Evolutionary conservation across 2,113 vertebrate species (phyloP).

Genomic region (Lontra canadensis): DNA sequence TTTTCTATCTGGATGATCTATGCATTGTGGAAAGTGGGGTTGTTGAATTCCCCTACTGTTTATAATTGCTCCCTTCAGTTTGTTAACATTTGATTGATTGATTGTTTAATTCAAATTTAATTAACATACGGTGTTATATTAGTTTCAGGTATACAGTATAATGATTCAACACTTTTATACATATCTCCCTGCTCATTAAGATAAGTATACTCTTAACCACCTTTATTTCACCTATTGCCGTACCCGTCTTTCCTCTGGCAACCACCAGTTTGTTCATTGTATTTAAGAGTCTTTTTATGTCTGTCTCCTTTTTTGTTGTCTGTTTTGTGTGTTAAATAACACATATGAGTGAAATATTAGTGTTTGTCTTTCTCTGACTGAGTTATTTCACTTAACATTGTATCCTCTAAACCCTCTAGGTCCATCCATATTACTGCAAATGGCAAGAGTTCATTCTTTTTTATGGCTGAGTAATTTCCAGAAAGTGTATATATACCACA

Average conservation of each 20-base stretch:
- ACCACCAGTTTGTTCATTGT: background rate
- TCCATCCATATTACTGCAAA: background rate
- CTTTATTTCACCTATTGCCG: too few relatives aligned
- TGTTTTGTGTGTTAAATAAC: background rate
- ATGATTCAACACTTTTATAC: background rate
- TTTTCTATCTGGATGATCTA: background rate
- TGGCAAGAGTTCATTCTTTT: background rate
- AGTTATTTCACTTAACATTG: background rate
- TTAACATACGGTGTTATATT: background rate
- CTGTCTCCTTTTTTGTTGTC: background rate
- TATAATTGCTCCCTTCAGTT: background rate
- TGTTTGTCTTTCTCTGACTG: background rate
- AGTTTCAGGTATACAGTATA: background rate
- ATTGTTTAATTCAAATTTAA: background rate
- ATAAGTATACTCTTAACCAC: background rate
- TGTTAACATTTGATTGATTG: background rate
- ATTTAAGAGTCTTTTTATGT: background rate
- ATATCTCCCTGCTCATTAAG: background rate
- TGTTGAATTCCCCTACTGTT: background rate
- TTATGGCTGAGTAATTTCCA: background rate
- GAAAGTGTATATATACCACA: background rate
- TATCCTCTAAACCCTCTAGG: background rate
- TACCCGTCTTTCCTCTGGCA: background rate
- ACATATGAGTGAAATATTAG: background rate
- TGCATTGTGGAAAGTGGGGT: background rate